Evolutionary conservation across 2,797 vertebrate genomes (phyloP).

Genomic region (Peromyscus nudipes): DNA sequence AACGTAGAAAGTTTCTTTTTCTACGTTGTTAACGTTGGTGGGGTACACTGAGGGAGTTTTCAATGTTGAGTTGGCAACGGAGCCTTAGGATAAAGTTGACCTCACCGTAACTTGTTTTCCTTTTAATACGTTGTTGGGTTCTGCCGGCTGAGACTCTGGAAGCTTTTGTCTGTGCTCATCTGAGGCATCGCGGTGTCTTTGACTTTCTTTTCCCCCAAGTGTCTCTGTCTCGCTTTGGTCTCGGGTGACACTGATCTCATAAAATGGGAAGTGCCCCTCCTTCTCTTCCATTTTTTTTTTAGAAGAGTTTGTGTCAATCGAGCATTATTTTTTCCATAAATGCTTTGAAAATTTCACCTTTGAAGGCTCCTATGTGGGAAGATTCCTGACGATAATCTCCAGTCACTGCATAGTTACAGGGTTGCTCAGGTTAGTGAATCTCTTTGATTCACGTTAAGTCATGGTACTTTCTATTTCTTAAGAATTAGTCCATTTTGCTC

Average conservation of each 20-base stretch:
- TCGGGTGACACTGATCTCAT: background rate
- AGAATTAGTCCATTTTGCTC: background rate
- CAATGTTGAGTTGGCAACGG: background rate
- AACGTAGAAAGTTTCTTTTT: background rate
- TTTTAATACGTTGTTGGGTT: background rate
- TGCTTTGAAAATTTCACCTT: background rate
- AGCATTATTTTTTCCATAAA: slow-evolving; percentile 55
- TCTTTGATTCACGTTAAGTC: background rate
- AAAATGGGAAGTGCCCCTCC: background rate
- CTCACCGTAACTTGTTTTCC: background rate
- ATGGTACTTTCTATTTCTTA: slow-evolving; percentile 28
- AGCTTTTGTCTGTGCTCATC: background rate
- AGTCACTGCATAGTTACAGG: background rate
- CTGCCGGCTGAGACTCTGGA: background rate
- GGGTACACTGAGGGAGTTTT: background rate
- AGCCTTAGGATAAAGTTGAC: background rate
- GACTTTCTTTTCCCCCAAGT: background rate
- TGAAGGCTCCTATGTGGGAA: background rate
- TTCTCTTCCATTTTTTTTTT: slow-evolving; percentile 12
- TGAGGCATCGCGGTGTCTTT: background rate
- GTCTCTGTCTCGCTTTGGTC: slow-evolving; percentile 22
- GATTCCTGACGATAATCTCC: background rate
- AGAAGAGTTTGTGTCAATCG: background rate
- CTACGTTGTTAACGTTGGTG: background rate
- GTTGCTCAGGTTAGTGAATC: background rate